phyloP scores from a whole-genome alignment of 2,113 vertebrate genomes.

The Regulus satrapa region DNA sequence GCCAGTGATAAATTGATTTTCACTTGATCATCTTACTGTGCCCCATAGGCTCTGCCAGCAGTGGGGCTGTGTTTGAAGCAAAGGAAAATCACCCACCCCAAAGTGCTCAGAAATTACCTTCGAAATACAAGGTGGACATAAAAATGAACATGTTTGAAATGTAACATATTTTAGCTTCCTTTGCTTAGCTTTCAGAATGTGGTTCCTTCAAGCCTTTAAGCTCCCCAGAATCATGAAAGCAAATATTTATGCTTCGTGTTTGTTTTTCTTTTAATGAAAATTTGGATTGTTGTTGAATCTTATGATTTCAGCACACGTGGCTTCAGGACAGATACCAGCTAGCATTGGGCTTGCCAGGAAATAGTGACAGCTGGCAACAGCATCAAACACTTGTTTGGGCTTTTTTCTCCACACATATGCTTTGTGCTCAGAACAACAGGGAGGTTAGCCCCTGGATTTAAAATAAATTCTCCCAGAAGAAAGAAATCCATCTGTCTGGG shows the following conservation, averaged over 20 bases:
- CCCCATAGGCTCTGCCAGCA: neutral
- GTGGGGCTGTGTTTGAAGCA: neutral
- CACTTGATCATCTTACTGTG: conserved; percentile 5
- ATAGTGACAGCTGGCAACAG: neutral
- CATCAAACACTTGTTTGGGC: neutral
- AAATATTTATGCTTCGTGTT: conserved; percentile 1
- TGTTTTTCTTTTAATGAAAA: conserved; percentile 28
- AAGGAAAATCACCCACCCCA: neutral
- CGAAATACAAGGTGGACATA: neutral
- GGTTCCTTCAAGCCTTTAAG: neutral
- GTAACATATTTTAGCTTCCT: neutral
- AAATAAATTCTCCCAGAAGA: conserved; percentile 23
- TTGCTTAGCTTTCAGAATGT: neutral
- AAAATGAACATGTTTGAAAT: neutral
- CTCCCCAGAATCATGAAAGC: neutral
- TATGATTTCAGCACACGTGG: neutral
- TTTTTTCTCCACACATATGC: neutral
- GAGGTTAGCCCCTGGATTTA: neutral
- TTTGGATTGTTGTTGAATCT: neutral
- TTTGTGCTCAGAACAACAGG: neutral
- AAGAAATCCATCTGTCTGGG: conserved; percentile 43
- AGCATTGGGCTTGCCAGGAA: neutral
- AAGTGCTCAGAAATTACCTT: neutral
- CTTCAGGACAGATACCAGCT: neutral
- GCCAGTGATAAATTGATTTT: conserved; percentile 38